Percentiles rank a stretch among this genome's conserved stretches.
phyloP scores from a whole-genome alignment of 2,113 vertebrate species.

The Ophthalmotilapia sp. region DNA sequence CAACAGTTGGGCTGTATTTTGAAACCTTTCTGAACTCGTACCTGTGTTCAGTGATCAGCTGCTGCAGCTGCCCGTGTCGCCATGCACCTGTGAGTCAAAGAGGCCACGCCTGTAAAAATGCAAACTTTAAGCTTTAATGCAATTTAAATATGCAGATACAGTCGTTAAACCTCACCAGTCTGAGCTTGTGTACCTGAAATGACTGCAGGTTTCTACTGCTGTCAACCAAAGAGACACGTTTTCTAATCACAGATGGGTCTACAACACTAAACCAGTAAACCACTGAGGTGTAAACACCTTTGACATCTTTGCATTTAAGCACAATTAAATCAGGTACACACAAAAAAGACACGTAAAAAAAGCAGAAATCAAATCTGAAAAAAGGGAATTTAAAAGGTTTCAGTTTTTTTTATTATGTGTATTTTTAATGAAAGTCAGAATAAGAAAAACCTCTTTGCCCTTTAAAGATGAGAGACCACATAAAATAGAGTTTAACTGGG shows the following conservation, averaged over 20 bases:
- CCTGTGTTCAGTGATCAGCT: rapidly evolving
- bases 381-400: not conserved
- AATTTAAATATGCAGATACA: not conserved
- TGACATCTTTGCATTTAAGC: not conserved
- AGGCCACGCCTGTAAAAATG: not conserved
- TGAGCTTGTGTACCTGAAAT: not conserved
- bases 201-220: not conserved
- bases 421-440: not conserved
- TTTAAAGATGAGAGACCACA: not conserved
- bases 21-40: not conserved
- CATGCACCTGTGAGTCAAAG: not conserved
- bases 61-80: not conserved
- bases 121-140: not conserved
- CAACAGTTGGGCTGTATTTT: not conserved
- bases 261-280: not conserved
- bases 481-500: not conserved
- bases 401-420: not conserved
- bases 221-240: not conserved
- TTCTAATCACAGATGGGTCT: not conserved
- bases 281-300: not conserved
- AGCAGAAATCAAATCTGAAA: not conserved
- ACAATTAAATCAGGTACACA: not conserved
- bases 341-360: not conserved
- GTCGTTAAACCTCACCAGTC: not conserved
- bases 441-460: not conserved